Base-by-base conservation (phyloP, 2,888 invertebrate species). In the Melieria picta region DNA sequence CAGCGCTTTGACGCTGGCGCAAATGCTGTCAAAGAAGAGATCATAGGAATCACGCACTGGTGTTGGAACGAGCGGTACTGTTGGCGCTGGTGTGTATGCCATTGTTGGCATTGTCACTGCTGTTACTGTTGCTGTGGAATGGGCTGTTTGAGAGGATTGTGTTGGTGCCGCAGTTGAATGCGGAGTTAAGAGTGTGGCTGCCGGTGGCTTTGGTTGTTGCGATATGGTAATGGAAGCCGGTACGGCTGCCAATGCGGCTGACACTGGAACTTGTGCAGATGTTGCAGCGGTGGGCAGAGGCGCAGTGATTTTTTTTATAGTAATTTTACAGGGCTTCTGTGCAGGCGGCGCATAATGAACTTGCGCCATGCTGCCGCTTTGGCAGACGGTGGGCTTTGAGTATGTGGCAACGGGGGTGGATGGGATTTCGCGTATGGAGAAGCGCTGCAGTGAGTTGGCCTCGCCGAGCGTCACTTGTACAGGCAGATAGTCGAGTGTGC, bases 11-110 rank as follows among this genome's bases (percentile, higher is more conserved):
- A 84, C 81, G 56, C 79, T 80, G 60, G 83, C 79, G 71, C 84
- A 81, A 4, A 81, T 80, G 45, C 84, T 83, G 64, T 84, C 84
- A 42, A 83, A 83, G 60, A 84, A 83, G 67, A 83, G 72, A 30
- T 30, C 30, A 30, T 30, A 30, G 30, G 30, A 30, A 30, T 30
- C 30, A 30, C 30, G 30, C 30, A 30, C 30, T 30, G 30, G 30
- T 30, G 30, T 30, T 30, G 30, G 30, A 2, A 30, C 3, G 30
- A 30, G 3, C 30, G 30, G 30, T 30, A 30, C 30, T 30, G 2
- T 30, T 30, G 30, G 30, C 30, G 30, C 30, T 30, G 30, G 30
- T 30, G 30, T 30, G 30, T 30, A 2, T 3, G 30, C 3, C 30
- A 30, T 30, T 2, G 30, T 30, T 30, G 30, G 30, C 30, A 30